Percentiles rank a stretch among this genome's conserved stretches.
Evolutionary conservation across 2,113 vertebrate species (phyloP).

Genomic region (Sinocyclocheilus anophthalmus): DNA sequence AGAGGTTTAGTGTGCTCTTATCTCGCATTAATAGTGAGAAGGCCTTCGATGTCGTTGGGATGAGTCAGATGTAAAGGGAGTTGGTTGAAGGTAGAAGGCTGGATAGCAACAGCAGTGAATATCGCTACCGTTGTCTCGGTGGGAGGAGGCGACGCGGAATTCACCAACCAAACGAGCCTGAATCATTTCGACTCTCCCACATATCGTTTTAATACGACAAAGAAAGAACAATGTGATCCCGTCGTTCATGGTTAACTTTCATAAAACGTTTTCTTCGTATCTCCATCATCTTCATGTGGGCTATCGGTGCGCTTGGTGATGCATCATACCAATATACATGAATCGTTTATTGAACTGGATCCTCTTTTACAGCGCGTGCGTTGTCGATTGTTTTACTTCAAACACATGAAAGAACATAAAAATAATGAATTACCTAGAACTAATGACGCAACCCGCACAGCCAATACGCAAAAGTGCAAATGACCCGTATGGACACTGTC

Average conservation of each 20-base stretch:
- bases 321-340: conserved; percentile 41
- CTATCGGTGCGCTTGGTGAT: conserved; percentile 19
- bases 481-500: conserved; percentile 40
- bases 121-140: conserved; percentile 62
- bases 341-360: conserved; percentile 13
- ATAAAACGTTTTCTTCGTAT: neutral
- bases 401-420: conserved; percentile 27
- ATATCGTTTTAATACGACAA: conserved; percentile 9
- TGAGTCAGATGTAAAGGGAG: conserved; percentile 67
- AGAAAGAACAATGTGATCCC: conserved; percentile 29
- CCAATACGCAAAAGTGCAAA: conserved; percentile 51
- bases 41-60: conserved; percentile 54
- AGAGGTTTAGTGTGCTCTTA: conserved; percentile 6
- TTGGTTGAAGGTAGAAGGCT: conserved; percentile 71
- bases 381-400: conserved; percentile 22
- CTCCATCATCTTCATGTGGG: neutral
- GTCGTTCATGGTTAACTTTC: conserved; percentile 24
- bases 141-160: conserved; percentile 70
- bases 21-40: conserved; percentile 11
- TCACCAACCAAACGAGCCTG: conserved; percentile 62
- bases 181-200: conserved; percentile 53
- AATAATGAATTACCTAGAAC: conserved; percentile 48
- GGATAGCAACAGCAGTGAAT: conserved; percentile 78
- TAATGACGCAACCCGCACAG: conserved; percentile 31
- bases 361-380: neutral